Conservation (phyloP, 2,888 invertebrate species). For the Buathra laborator region DNA sequence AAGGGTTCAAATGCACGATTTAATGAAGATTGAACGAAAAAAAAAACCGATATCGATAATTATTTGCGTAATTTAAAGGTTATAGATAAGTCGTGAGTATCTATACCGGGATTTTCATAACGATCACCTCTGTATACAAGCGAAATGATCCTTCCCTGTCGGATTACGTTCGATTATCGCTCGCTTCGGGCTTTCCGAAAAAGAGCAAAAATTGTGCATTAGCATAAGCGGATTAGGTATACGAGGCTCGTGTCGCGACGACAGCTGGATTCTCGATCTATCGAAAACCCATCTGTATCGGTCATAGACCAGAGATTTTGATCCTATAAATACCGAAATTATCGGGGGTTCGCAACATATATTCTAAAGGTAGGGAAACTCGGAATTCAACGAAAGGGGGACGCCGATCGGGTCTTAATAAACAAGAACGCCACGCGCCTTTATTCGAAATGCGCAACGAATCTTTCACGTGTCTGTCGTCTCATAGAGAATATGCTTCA, state of each 20-base stretch:
- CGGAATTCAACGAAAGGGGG: constrained; percentile 15
- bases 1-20: too few relatives aligned
- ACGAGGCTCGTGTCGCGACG: constrained; percentile 72
- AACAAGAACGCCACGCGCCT: constrained; percentile 23
- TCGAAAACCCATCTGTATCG: constrained; percentile 81
- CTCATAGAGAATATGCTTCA: constrained; percentile 1
- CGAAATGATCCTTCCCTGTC: constrained; percentile 79
- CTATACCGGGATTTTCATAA: constrained; percentile 31
- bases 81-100: too few relatives aligned
- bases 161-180: constrained; percentile 55
- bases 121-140: constrained; percentile 65
- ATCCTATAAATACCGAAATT: constrained; percentile 84
- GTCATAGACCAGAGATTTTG: constrained; percentile 77
- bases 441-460: background rate
- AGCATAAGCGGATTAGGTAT: constrained; percentile 83
- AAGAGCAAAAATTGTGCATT: constrained; percentile 83
- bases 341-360: constrained; percentile 71
- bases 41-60: too few relatives aligned
- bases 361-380: constrained; percentile 65
- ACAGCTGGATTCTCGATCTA: constrained; percentile 81
- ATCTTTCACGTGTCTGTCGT: constrained; percentile 15
- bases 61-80: too few relatives aligned
- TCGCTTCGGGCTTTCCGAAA: constrained; percentile 75
- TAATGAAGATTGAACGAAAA: too few relatives aligned
- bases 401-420: constrained; percentile 17